Percentiles rank a stretch among this genome's conserved stretches.
These are phyloP conservation scores for Galerucella calmariensis DNA, from an alignment of 2,888 invertebrate genomes.

Conservation along the genomic window DNA sequence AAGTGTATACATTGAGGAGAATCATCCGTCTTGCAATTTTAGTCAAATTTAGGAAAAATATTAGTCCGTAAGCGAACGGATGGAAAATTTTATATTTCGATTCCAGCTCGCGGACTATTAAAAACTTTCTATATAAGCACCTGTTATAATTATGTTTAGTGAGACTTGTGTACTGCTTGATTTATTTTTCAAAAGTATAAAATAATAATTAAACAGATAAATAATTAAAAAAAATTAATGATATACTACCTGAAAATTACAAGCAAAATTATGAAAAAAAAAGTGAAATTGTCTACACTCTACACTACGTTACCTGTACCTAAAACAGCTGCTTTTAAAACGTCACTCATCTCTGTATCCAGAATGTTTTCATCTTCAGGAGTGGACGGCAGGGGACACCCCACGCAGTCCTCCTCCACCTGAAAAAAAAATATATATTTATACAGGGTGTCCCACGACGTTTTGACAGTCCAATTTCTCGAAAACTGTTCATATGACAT, in stretches of 20 bases:
- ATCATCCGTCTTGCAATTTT: too few species aligned
- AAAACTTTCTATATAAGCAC: not conserved
- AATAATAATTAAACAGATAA: not conserved
- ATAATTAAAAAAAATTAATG: slow-evolving; percentile 35
- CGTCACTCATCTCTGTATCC: slow-evolving; percentile 89
- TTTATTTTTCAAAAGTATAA: slow-evolving; percentile 28
- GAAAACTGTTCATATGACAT: too few species aligned
- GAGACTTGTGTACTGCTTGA: not conserved
- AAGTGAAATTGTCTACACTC: slow-evolving; percentile 46
- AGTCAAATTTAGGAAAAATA: too few species aligned
- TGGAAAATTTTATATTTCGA: too few species aligned
- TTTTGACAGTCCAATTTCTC: too few species aligned
- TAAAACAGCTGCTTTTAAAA: slow-evolving; percentile 84
- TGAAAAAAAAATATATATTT: slow-evolving; percentile 29
- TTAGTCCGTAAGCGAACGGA: too few species aligned
- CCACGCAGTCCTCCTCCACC: slow-evolving; percentile 79
- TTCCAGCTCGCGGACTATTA: too few species aligned
- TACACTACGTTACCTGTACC: slow-evolving; percentile 64
- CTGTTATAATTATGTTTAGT: not conserved
- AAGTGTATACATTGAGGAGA: too few species aligned
- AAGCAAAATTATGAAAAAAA: slow-evolving; percentile 37
- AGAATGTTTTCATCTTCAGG: slow-evolving; percentile 86
- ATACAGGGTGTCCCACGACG: not conserved
- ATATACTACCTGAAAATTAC: slow-evolving; percentile 35
- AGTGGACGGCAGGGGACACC: slow-evolving; percentile 86